phyloP scores from a whole-genome alignment of 2,888 invertebrate species.

The Tipula confusa region DNA sequence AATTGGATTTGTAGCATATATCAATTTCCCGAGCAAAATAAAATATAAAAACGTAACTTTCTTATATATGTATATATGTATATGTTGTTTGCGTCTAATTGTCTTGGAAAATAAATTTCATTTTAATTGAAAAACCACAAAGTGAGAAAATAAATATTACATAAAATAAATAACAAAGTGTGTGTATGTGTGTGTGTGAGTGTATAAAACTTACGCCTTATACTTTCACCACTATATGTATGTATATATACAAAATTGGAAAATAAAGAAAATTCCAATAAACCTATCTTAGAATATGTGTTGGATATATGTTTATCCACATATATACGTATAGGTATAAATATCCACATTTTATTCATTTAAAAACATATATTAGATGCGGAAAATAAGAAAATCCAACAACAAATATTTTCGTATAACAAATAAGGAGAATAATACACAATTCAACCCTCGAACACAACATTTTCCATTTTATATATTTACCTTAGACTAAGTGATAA shows the following conservation, averaged over 20 bases:
- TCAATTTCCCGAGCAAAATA: not conserved
- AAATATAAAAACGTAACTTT: no score
- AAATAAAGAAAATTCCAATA: constrained; percentile 9
- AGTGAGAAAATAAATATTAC: constrained; percentile 16
- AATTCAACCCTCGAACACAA: constrained; percentile 27
- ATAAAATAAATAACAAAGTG: constrained; percentile 1
- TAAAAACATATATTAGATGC: constrained; percentile 21
- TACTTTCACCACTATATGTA: not conserved
- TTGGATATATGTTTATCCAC: not conserved
- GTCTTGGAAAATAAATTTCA: constrained; percentile 20
- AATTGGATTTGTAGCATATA: not conserved
- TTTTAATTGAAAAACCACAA: constrained; percentile 25
- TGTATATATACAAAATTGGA: not conserved
- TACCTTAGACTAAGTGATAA: constrained; percentile 31
- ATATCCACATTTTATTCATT: constrained; percentile 9
- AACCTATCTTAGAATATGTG: not conserved
- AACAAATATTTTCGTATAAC: constrained; percentile 12
- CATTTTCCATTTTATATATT: constrained; percentile 29
- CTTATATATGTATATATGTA: not conserved
- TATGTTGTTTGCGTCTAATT: not conserved
- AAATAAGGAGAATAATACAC: constrained; percentile 27
- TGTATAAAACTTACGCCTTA: constrained; percentile 15
- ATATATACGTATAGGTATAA: not conserved
- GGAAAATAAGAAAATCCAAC: not conserved
- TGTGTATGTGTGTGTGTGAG: not conserved